These are phyloP conservation scores for Bungarus multicinctus DNA, from an alignment of 2,113 vertebrate genomes.

Conservation along the genomic window DNA sequence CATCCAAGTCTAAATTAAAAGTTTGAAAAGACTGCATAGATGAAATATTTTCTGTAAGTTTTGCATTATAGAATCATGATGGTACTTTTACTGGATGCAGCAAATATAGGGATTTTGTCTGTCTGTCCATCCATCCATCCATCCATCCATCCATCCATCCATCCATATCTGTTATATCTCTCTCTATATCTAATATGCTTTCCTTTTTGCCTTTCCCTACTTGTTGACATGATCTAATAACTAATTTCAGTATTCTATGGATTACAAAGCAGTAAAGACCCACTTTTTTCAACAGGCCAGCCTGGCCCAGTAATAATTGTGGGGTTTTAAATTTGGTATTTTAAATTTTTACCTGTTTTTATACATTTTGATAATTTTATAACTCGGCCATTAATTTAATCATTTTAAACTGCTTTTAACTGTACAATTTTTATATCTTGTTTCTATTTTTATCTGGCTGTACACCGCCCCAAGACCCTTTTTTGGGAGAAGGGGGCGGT, in stretches of 20 bases:
- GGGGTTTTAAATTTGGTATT: no score
- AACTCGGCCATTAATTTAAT: no score
- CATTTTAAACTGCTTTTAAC: no score
- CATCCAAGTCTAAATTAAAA: constrained; percentile 43
- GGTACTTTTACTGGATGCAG: constrained; percentile 53
- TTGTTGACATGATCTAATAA: constrained; percentile 67
- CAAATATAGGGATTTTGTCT: constrained; percentile 62
- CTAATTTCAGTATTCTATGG: constrained; percentile 77
- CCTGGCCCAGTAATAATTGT: no score
- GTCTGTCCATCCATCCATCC: not conserved
- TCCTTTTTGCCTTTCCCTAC: constrained; percentile 16
- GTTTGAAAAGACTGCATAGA: constrained; percentile 49
- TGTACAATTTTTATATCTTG: no score
- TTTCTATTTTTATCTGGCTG: no score
- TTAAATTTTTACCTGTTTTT: no score
- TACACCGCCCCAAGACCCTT: no score
- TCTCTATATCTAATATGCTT: constrained; percentile 6
- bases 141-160: no score
- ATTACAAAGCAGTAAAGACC: constrained; percentile 74
- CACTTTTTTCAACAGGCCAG: no score
- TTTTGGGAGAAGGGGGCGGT: no score
- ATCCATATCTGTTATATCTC: not conserved
- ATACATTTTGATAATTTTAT: no score
- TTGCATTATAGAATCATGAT: constrained; percentile 31
- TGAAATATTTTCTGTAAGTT: constrained; percentile 50